Base-by-base conservation (phyloP, 2,888 invertebrate species). In the Plebejus anna region DNA sequence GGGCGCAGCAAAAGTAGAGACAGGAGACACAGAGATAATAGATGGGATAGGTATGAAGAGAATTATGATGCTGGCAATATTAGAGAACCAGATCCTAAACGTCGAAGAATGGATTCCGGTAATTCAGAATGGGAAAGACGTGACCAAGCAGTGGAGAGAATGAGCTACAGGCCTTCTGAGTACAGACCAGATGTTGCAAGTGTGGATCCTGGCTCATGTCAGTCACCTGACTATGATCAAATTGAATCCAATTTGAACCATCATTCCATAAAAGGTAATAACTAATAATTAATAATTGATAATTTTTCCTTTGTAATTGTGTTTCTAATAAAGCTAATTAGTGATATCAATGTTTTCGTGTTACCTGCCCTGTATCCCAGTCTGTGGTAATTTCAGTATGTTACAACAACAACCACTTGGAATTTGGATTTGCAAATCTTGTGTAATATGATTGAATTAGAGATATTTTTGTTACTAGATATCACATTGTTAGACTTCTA, bases 171-270 rank as follows among this genome's bases (percentile, higher is more conserved):
- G 51, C 16, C 28, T 16, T 55, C 73, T 5, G 73, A 73, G 16
- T 73, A 73, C 32, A 32, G 51, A 51, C 51, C 51, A 73, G 32
- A 13, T 32, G 28, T 32, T 28, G 82, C 84, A 75, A 75, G 78
- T 66, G 76, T 81, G 55, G 82, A 86, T 11, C 77, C 79, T 66
- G 80, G 81, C 36, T 87, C 89, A 75, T 91, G 91, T 76, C 89
- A 89, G 80, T 92, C 92, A 6, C 92, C 92, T 75, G 92, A 92
- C 82, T 85, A 85, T 79, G 78, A 81, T 76, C 72, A 84, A 75
- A 28, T 77, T 66, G 82, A 82, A 28, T 76, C 73, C 75, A 76
- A 72, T 78, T n/a, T 42, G 57, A 55, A 75, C 75, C 79, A 75
- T 86, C 80, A 78, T 75, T 83, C 83, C 77, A 75, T 87, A 32